These are phyloP conservation scores for Darevskia mixta DNA, from an alignment of 2,797 vertebrate genomes.

Conservation along the genomic window DNA sequence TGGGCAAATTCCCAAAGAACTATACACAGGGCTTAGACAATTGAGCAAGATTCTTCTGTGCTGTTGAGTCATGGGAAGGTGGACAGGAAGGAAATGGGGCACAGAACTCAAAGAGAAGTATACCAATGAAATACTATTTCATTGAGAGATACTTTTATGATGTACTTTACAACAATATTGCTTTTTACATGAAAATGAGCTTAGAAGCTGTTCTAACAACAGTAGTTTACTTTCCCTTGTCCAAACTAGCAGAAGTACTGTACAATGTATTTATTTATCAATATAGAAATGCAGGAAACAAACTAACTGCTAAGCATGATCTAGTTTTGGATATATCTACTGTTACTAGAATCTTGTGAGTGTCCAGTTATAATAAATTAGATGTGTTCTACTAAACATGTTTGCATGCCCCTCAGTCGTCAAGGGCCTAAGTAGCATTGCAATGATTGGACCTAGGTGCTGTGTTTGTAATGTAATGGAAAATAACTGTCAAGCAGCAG, in stretches of 20 bases:
- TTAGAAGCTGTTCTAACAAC: background rate
- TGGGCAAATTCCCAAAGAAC: background rate
- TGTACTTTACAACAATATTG: background rate
- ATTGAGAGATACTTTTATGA: background rate
- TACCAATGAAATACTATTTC: background rate
- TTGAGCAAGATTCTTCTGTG: background rate
- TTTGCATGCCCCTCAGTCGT: background rate
- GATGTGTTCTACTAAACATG: background rate
- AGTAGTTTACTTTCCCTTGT: background rate
- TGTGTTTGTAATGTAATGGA: background rate
- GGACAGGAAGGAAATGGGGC: no score
- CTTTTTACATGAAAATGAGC: background rate
- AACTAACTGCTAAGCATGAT: background rate
- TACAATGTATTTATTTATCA: background rate
- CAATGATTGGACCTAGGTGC: background rate
- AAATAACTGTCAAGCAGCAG: background rate
- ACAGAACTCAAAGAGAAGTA: background rate
- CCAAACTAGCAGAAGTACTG: background rate
- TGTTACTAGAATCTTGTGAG: background rate
- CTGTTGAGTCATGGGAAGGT: background rate
- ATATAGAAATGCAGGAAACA: background rate
- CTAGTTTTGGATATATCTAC: background rate
- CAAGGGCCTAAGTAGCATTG: background rate
- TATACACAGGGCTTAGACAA: background rate
- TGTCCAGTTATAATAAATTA: background rate